Evolutionary conservation across 1,140 invertebrate genomes (phyloP).

Genomic region (Alviniconcha marisindica): DNA sequence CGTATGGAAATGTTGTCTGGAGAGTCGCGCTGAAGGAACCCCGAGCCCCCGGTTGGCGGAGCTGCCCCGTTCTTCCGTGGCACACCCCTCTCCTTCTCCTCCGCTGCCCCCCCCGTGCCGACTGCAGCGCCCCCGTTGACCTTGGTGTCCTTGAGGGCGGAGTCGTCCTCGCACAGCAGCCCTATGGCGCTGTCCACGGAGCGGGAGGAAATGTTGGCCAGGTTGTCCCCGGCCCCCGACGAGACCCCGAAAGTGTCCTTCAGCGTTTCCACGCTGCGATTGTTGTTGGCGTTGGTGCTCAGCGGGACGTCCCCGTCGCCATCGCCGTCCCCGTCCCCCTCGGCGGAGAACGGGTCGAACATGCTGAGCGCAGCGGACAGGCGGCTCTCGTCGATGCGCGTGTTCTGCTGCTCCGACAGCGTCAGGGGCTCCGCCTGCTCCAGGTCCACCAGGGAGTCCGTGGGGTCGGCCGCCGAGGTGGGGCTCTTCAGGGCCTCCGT

Average conservation of each 20-base stretch:
- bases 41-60: slow-evolving; percentile 43
- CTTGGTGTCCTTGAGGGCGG: slow-evolving; percentile 31
- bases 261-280: not conserved
- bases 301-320: slow-evolving; percentile 30
- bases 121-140: slow-evolving; percentile 9
- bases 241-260: not conserved
- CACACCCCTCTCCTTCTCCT: slow-evolving; percentile 35
- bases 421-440: slow-evolving; percentile 2
- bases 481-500: slow-evolving; percentile 43
- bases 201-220: slow-evolving; percentile 5
- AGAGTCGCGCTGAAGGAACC: slow-evolving; percentile 44
- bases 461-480: not conserved
- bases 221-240: slow-evolving; percentile 10
- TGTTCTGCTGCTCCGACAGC: slow-evolving; percentile 68
- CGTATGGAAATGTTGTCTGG: slow-evolving; percentile 56
- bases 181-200: slow-evolving; percentile 37
- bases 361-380: slow-evolving; percentile 65
- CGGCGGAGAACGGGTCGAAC: slow-evolving; percentile 70
- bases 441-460: not conserved
- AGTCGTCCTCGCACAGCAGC: slow-evolving; percentile 39
- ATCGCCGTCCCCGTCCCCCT: slow-evolving; percentile 35
- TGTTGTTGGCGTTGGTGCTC: slow-evolving; percentile 27
- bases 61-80: slow-evolving; percentile 50
- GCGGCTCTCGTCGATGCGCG: slow-evolving; percentile 65
- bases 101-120: slow-evolving; percentile 31